Evolutionary conservation across 2,113 vertebrate genomes (phyloP).

Genomic region (Gymnobelideus leadbeateri): DNA sequence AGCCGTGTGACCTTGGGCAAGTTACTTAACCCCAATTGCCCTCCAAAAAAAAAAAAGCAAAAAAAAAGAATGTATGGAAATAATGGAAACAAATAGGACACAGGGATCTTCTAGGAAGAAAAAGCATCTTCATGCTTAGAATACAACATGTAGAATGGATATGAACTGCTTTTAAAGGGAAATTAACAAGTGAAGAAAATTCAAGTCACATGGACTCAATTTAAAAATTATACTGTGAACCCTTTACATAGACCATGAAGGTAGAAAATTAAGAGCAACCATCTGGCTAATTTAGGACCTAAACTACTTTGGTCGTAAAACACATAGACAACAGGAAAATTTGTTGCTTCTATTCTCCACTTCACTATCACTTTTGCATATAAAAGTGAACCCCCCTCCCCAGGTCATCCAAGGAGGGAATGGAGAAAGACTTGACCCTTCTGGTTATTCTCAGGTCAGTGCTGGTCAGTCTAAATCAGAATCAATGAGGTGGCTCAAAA

Average conservation of each 20-base stretch:
- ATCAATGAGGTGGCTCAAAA: background rate
- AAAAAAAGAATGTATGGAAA: background rate
- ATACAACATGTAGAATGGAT: background rate
- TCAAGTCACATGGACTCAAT: background rate
- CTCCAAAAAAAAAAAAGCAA: too few species aligned
- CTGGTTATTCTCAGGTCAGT: background rate
- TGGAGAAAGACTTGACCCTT: background rate
- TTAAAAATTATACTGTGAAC: background rate
- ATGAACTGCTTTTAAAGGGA: background rate
- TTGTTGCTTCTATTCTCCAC: background rate
- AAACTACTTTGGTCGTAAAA: background rate
- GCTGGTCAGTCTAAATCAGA: background rate
- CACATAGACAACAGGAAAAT: background rate
- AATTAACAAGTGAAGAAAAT: constrained; percentile 1
- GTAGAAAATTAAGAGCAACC: constrained; percentile 14
- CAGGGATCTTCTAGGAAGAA: background rate
- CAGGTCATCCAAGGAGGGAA: background rate
- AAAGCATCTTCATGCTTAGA: background rate
- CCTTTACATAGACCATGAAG: background rate
- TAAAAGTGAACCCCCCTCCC: background rate
- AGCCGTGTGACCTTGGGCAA: too few species aligned
- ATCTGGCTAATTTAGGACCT: background rate
- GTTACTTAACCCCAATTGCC: too few species aligned
- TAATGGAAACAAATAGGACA: background rate
- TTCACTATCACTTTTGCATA: background rate